Evolutionary conservation across 64 coral and sea anemone species (phyloP), one percentile per base, ranked within the genome.

Genomic region (Montipora sp.): DNA sequence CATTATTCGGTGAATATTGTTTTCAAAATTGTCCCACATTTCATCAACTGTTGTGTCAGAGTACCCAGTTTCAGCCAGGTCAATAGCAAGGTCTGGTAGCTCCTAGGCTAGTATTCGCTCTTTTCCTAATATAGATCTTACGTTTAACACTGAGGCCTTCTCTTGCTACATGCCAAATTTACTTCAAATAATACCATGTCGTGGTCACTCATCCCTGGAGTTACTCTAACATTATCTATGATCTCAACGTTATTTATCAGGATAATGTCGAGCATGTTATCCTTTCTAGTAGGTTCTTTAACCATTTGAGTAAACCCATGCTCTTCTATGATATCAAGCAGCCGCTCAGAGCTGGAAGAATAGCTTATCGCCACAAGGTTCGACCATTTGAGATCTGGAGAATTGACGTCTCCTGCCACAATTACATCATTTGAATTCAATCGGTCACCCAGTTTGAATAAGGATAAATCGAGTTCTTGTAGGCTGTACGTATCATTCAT

Each of bases 271-370:
- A 88, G 45, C 18, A 76, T 88, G 70, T 76, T 74, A 16, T 89
- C 47, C 0, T 27, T 19, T 59, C 71, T 75, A 10, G 87, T 89
- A 51, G 73, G 73, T 36, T 89, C 69, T 60, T 89, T 21, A 13
- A 89, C 87, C 53, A 89, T 4, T 59, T 89, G 74, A 49, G 48
- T 78, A 21, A 89, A 8, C 23, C 74, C 87, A n/a, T 77, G 75
- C 2, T 89, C 74, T 18, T 89, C 87, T 18, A 89, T 77, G 51
- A 89, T 36, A 77, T 89, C 74, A 59, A 89, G 74, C 21, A 88
- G 71, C 20, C 67, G 47, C 68, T 87, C 67, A 71, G 69, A 88
- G 44, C 49, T 75, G 9, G 58, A 89, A 16, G 87, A 55, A n/a
- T 48, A 58, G 24, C 58, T 90, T 47, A n/a, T 76, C 49, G 75